Evolutionary conservation across 2,888 invertebrate species (phyloP).

Genomic region (Scaptomyza caliginosa): DNA sequence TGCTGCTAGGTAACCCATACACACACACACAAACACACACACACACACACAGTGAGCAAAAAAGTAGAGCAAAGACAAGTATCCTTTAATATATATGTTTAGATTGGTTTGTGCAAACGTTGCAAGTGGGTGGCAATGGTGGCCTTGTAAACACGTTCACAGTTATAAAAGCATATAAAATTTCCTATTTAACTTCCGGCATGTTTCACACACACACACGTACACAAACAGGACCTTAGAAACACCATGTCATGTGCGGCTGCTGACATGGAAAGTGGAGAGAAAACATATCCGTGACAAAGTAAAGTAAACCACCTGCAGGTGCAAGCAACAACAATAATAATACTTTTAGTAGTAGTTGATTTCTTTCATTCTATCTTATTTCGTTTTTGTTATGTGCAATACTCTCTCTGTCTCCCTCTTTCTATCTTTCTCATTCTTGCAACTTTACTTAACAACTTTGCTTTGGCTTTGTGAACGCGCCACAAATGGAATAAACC

Average conservation of each 20-base stretch:
- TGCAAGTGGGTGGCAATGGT: constrained; percentile 19
- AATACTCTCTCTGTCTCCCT: too few relatives aligned
- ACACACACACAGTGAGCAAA: not conserved
- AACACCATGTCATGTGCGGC: constrained; percentile 29
- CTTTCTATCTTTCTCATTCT: constrained; percentile 4
- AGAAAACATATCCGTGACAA: constrained; percentile 79
- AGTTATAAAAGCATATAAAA: constrained; percentile 80
- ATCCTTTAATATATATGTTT: not conserved
- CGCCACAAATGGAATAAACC: constrained; percentile 45
- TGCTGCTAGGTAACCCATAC: constrained; percentile 59
- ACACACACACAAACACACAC: not conserved
- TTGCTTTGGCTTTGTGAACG: constrained; percentile 29
- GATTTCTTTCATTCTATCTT: constrained; percentile 20
- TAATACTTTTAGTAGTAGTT: constrained; percentile 59
- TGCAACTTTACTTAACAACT: constrained; percentile 50
- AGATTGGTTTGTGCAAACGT: not conserved
- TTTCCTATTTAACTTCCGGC: constrained; percentile 79
- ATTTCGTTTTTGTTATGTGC: not conserved
- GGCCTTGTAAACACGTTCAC: constrained; percentile 73
- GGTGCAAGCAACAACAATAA: constrained; percentile 67
- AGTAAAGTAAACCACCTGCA: constrained; percentile 70
- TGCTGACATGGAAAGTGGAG: constrained; percentile 65
- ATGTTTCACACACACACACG: constrained; percentile 40
- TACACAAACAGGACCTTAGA: constrained; percentile 17
- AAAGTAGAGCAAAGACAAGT: not conserved